phyloP scores from a whole-genome alignment of 2,113 vertebrate species.

The Lycocorax pyrrhopterus region DNA sequence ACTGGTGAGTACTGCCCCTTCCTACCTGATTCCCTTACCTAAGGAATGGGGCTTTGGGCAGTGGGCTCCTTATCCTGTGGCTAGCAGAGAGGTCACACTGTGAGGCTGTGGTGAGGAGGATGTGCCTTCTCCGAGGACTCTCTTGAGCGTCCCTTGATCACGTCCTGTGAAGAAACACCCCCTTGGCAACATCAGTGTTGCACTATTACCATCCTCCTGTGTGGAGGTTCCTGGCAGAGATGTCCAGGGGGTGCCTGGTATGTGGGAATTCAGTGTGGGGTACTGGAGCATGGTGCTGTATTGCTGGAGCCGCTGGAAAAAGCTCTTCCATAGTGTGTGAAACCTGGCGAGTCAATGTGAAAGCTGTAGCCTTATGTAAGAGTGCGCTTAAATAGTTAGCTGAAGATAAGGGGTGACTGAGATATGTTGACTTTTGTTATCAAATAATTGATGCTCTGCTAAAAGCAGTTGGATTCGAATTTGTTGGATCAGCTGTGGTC shows the following conservation, averaged over 20 bases:
- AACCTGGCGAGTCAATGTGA: background rate
- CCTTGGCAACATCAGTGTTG: accelerated
- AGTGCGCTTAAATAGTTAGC: background rate
- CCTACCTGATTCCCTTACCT: background rate
- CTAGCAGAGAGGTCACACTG: accelerated
- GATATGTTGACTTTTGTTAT: background rate
- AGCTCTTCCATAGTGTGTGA: background rate
- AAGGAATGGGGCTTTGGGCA: background rate
- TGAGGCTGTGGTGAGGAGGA: background rate
- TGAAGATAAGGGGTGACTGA: background rate
- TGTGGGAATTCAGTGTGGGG: accelerated
- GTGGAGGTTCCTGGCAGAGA: accelerated
- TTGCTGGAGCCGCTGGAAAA: background rate
- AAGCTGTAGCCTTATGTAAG: background rate
- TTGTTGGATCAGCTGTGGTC: slow-evolving; percentile 5
- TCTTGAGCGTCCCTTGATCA: background rate
- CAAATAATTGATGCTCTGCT: background rate
- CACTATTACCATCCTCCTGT: background rate
- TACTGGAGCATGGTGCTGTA: background rate
- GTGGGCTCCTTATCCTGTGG: background rate
- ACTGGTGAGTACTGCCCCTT: background rate
- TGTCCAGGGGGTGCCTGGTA: background rate
- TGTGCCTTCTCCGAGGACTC: accelerated
- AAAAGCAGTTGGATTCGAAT: background rate
- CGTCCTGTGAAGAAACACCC: background rate